A percentile compares a stretch with the other conserved stretches of the same genome.
phyloP scores from a whole-genome alignment of 2,888 invertebrate genomes.

The Cacoxenus indagator region DNA sequence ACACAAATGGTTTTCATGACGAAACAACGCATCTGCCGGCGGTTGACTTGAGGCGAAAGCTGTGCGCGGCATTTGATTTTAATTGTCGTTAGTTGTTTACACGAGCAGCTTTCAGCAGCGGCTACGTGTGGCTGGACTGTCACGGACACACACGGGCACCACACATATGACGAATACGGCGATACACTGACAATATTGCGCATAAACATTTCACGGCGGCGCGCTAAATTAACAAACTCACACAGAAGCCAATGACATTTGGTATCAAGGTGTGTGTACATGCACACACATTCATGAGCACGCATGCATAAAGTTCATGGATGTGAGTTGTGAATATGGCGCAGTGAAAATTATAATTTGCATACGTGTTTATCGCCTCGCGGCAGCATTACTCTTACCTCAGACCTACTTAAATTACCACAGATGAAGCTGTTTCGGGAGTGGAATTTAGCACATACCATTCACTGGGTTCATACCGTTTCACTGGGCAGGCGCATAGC shows the following conservation, averaged over 20 bases:
- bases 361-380: conserved; percentile 20
- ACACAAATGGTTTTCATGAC: conserved; percentile 46
- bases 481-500: not conserved
- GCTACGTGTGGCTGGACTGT: not conserved
- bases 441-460: not conserved
- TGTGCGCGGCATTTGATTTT: conserved; percentile 37
- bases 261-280: not conserved
- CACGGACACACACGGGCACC: not conserved
- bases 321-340: not conserved
- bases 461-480: too few relatives aligned
- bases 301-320: not conserved
- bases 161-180: too few relatives aligned
- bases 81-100: conserved; percentile 37
- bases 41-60: conserved; percentile 20
- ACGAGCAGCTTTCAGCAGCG: not conserved
- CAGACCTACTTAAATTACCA: conserved; percentile 17
- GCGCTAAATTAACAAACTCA: not conserved
- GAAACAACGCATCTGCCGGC: conserved; percentile 40
- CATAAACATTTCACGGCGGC: not conserved
- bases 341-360: conserved; percentile 13
- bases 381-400: conserved; percentile 9
- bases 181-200: not conserved
- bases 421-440: conserved; percentile 30
- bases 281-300: not conserved
- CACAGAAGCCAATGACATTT: too few relatives aligned